A percentile compares a stretch with the other conserved stretches of the same genome.
phyloP scores from a whole-genome alignment of 2,888 invertebrate species.

The Tachina lurida region DNA sequence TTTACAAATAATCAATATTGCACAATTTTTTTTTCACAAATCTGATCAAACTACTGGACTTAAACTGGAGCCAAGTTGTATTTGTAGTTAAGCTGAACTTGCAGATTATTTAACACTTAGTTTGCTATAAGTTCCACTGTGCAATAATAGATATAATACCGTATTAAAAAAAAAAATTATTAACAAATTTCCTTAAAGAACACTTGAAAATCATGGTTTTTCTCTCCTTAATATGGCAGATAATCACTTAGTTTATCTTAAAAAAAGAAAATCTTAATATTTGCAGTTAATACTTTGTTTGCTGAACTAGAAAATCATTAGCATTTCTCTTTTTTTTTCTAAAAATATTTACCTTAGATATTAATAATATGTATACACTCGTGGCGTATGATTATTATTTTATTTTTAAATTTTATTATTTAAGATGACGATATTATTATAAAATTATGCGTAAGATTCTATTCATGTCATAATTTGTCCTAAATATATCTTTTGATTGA shows the following conservation, averaged over 20 bases:
- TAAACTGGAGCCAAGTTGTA: too few relatives aligned
- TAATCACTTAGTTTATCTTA: neutral
- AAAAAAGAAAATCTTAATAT: neutral
- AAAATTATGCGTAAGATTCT: conserved; percentile 14
- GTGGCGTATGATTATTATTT: conserved; percentile 39
- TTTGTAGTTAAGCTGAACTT: too few relatives aligned
- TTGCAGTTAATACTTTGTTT: neutral
- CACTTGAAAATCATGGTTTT: too few relatives aligned
- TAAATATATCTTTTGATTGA: conserved; percentile 30
- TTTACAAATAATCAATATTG: too few relatives aligned
- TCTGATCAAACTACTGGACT: too few relatives aligned
- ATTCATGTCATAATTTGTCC: conserved; percentile 49
- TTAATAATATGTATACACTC: conserved; percentile 48
- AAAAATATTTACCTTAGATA: conserved; percentile 4
- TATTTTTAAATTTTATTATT: conserved; percentile 32
- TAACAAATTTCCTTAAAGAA: too few relatives aligned
- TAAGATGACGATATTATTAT: neutral
- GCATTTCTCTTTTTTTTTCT: neutral
- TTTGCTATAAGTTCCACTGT: neutral
- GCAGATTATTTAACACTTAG: neutral
- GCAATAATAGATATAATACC: neutral
- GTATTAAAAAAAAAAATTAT: too few relatives aligned
- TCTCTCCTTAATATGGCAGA: too few relatives aligned
- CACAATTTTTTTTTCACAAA: too few relatives aligned
- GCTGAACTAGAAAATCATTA: neutral